These are phyloP conservation scores for Zaprionus lineosus DNA, from an alignment of 2,888 invertebrate genomes.

Conservation along the genomic window DNA sequence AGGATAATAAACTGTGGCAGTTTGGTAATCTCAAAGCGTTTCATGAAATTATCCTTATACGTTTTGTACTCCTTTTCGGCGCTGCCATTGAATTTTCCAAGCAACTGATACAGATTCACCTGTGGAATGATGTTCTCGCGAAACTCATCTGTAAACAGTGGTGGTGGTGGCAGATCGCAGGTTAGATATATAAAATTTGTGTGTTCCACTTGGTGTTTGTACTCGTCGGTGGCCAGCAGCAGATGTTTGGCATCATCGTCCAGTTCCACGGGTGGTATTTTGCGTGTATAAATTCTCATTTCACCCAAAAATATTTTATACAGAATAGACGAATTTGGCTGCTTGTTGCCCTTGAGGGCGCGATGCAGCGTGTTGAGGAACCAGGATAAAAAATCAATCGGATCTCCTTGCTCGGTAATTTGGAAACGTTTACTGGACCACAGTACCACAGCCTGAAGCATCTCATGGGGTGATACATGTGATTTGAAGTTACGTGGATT, in stretches of 20 bases:
- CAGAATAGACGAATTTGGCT: conserved; percentile 93
- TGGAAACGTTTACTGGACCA: conserved; percentile 99
- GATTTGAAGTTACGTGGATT: conserved; percentile 99
- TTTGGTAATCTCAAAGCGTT: conserved; percentile 96
- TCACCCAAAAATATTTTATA: conserved; percentile 96
- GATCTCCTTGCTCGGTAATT: conserved; percentile 99
- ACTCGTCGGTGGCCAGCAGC: conserved; percentile 91
- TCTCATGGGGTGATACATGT: conserved; percentile 99
- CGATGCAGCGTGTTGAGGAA: conserved; percentile 97
- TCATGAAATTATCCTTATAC: conserved; percentile 98
- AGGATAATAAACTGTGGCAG: conserved; percentile 97
- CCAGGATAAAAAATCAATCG: conserved; percentile 99
- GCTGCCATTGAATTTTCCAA: conserved; percentile 98
- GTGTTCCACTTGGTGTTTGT: conserved; percentile 93
- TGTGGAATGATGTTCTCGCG: conserved; percentile 99
- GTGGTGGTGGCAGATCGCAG: conserved; percentile 98
- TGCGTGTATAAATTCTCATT: conserved; percentile 94
- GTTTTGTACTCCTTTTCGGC: conserved; percentile 99
- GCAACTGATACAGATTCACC: conserved; percentile 95
- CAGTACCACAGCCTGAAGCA: conserved; percentile 98
- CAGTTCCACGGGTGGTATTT: conserved; percentile 95
- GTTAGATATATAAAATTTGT: conserved; percentile 98
- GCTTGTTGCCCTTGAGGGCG: conserved; percentile 96
- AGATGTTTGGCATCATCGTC: conserved; percentile 94
- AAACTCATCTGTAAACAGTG: conserved; percentile 98